Evolutionary conservation across 2,888 invertebrate species (phyloP), one percentile per base, ranked within the genome.

Genomic region (Seira sanloemensis): DNA sequence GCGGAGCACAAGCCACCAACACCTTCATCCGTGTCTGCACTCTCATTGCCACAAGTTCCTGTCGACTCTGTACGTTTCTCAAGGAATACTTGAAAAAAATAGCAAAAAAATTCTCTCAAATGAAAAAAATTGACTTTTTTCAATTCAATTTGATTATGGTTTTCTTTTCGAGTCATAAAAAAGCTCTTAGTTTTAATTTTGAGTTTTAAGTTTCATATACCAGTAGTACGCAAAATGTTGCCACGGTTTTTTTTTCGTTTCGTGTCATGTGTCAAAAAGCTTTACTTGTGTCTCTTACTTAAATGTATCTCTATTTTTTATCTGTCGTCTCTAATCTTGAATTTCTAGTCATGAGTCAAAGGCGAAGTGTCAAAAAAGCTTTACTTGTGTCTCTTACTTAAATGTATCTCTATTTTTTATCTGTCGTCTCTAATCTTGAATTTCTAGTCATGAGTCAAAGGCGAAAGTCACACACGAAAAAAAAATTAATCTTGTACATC

Each of bases 11-110:
- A 94, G 88, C 93, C 93, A 16, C 92, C 93, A 25, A 92, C 92
- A 76, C 92, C 94, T 19, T 92, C 94, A 21, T 91, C 91, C 86
- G 91, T 92, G 85, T 95, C 96, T 7, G 94, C 95, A 74, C 94
- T 96, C 65, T 96, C 96, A 77, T 93, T 97, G 84, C 96, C 96
- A 86, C 96, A 96, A 94, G 95, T 95, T 91, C 95, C 95, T 87
- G 94, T 95, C 90, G 95, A 94, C 91, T 94, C 95, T 80, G 96
- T 95, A 89, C 93, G 94, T 92, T 85, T 69, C 26, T 67, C 62
- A 62, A 62, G 62, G 62, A 62, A 62, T 21, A 62, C 62, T 62
- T 62, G 62, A 62, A 58, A 25, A 23, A 66, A 65, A 67, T 23
- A 75, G 19, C 4, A 54, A 58, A 75, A 27, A 21, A 62, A 68